A percentile compares a stretch with the other conserved stretches of the same genome.
Conservation (phyloP, 2,113 vertebrate species). For the Ia io region DNA sequence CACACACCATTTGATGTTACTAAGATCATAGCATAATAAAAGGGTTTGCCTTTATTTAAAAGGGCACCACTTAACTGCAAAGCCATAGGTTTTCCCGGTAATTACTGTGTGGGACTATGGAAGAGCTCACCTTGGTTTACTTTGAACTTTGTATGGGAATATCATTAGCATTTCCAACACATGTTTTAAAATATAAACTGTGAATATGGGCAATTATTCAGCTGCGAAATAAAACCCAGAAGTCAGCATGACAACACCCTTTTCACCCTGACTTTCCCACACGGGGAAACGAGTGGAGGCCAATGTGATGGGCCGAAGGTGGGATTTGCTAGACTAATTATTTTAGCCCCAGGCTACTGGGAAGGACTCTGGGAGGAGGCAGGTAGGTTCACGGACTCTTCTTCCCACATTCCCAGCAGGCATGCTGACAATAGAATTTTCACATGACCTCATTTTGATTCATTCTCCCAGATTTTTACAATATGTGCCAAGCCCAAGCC, state of each 20-base stretch:
- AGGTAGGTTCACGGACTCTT: neutral
- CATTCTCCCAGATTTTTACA: neutral
- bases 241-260: neutral
- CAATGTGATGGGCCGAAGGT: accelerated
- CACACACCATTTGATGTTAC: neutral
- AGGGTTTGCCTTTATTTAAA: neutral
- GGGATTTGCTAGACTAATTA: neutral
- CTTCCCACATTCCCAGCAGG: neutral
- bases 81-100: neutral
- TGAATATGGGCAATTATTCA: neutral
- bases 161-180: neutral
- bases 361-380: neutral
- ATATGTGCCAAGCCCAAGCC: neutral
- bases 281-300: neutral
- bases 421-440: neutral
- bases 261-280: neutral
- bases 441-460: conserved; percentile 22
- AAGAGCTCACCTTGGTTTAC: neutral
- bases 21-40: accelerated
- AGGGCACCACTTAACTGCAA: neutral
- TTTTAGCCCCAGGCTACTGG: neutral
- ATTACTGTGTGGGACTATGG: neutral
- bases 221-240: neutral
- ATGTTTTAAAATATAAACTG: neutral
- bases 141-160: neutral